Base-by-base conservation (phyloP, 2,888 invertebrate species). In the Stenoptilia bipunctidactyla region DNA sequence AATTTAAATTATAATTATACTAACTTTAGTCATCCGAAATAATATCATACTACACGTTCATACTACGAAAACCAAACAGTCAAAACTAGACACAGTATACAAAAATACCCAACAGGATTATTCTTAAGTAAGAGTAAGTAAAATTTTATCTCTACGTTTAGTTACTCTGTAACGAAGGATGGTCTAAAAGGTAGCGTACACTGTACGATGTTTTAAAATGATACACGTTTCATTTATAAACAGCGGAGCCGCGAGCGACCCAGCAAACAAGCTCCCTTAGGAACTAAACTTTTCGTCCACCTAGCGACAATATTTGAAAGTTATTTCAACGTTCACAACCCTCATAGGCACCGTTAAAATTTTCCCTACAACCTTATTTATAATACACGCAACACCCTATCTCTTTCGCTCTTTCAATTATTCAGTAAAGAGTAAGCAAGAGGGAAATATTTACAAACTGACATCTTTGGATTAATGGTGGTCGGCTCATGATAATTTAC, bases 401-500 rank as follows among this genome's bases (percentile, higher is more conserved):
- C 75, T 56, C 59, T 61, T 54, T 70, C 57, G 1, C 51, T 42
- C 61, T 35, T 41, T 30, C 40, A 50, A 13, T 9, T 34, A 6
- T 42, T 37, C 12, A 40, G 13, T 34, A 38, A 44, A 34, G 66
- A 38, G 46, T 0, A 61, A 76, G 45, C 3, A 66, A 51, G 68
- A 65, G 12, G 40, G 62, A 63, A 75, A 70, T 74, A 79, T 74
- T 76, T 68, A 60, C 70, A 70, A 73, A 74, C 69, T 77, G 82
- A 75, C 82, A 77, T 76, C 74, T 76, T 68, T 53, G 67, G 76
- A 82, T 77, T 77, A 80, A 80, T 75, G 76, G 70, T 80, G 83
- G 83, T 80, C 83, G 79, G 82, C 76, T 82, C 80, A 83, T 84
- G 80, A 85, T 85, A 83, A 85, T 85, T 85, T 85, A 85, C 85